Conservation (phyloP, 2,888 invertebrate species). For the Caenorhabditis sp. region DNA sequence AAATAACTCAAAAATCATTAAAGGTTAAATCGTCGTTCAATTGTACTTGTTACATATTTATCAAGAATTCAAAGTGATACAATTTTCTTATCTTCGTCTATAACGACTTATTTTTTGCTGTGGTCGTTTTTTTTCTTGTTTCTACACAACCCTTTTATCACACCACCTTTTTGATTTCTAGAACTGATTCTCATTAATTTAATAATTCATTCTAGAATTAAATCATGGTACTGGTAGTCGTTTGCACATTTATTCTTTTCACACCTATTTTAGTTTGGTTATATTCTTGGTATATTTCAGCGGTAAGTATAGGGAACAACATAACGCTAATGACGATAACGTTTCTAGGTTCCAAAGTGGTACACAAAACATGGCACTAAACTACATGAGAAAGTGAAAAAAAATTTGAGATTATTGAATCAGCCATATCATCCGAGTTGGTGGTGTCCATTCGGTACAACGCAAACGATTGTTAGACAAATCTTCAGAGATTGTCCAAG, state of each 20-base stretch:
- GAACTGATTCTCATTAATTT: not conserved
- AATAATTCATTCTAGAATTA: not conserved
- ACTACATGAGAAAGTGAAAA: constrained; percentile 29
- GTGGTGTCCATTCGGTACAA: constrained; percentile 60
- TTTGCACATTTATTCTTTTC: constrained; percentile 7
- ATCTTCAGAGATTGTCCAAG: constrained; percentile 46
- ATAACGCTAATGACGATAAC: not conserved
- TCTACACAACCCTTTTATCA: not conserved
- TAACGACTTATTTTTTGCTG: not conserved
- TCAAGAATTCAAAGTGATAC: not conserved
- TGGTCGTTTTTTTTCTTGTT: not conserved
- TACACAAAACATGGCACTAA: constrained; percentile 45
- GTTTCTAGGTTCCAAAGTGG: constrained; percentile 48
- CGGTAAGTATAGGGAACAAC: constrained; percentile 4
- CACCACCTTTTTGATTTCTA: not conserved
- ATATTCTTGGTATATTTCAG: constrained; percentile 38
- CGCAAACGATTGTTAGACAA: constrained; percentile 55
- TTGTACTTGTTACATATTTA: not conserved
- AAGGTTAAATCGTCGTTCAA: not conserved
- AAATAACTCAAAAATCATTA: not conserved
- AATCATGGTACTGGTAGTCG: constrained; percentile 10
- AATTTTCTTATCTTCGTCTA: not conserved
- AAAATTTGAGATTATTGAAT: constrained; percentile 33
- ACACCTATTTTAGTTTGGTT: constrained; percentile 24
- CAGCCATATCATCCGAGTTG: constrained; percentile 56